These are phyloP conservation scores for Lithobates pipiens DNA, from an alignment of 2,797 vertebrate species.

Conservation along the genomic window DNA sequence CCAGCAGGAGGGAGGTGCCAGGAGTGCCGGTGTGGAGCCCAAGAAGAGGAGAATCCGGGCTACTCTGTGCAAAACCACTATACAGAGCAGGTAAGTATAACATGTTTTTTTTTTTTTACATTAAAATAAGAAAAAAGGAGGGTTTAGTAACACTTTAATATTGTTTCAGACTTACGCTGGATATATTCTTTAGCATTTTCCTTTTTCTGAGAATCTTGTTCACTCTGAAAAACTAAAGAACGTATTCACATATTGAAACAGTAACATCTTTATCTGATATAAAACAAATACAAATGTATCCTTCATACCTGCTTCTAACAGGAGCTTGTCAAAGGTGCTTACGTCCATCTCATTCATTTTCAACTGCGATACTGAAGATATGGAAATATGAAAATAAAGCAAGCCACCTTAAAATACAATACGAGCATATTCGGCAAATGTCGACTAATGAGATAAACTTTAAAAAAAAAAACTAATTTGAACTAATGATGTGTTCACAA, in stretches of 20 bases:
- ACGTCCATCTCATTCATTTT: slow-evolving; percentile 71
- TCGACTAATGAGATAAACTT: neutral
- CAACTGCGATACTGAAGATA: neutral
- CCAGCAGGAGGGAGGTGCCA: too few relatives aligned
- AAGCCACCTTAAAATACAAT: neutral
- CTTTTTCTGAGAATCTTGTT: slow-evolving; percentile 70
- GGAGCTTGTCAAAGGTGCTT: slow-evolving; percentile 72
- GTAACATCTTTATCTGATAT: neutral
- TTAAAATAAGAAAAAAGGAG: too few relatives aligned
- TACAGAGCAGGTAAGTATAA: too few relatives aligned
- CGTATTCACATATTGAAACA: neutral
- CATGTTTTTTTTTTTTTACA: too few relatives aligned
- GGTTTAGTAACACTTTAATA: too few relatives aligned
- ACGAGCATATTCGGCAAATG: neutral
- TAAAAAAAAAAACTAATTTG: neutral
- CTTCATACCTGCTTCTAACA: slow-evolving; percentile 75
- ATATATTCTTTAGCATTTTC: slow-evolving; percentile 71
- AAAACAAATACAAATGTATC: neutral
- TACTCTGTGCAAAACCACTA: too few relatives aligned
- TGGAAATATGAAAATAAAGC: neutral
- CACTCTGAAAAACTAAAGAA: slow-evolving; percentile 74
- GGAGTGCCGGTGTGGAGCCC: too few relatives aligned
- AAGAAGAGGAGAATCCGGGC: too few relatives aligned
- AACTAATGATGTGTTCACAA: neutral
- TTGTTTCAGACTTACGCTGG: slow-evolving; percentile 72